These are phyloP conservation scores for Hyposoter didymator DNA, from an alignment of 2,888 invertebrate species.

Conservation along the genomic window DNA sequence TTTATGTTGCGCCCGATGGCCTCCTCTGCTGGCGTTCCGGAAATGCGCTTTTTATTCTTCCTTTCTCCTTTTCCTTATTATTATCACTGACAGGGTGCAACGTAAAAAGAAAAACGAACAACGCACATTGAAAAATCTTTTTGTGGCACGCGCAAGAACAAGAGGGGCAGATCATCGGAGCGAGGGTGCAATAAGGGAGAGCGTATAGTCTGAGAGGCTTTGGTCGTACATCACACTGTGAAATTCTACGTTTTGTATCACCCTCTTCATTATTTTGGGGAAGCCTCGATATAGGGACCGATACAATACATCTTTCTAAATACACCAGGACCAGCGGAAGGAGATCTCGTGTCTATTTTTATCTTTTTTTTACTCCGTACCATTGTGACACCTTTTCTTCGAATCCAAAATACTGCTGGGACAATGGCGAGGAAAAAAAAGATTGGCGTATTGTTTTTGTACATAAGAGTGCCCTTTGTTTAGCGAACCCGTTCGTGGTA, in stretches of 20 bases:
- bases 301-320: slow-evolving; percentile 26
- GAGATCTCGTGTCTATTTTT: slow-evolving; percentile 2
- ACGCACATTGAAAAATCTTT: slow-evolving; percentile 54
- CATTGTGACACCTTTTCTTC: slow-evolving; percentile 30
- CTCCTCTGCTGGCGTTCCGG: slow-evolving; percentile 53
- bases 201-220: slow-evolving; percentile 13
- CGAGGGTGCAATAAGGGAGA: background rate
- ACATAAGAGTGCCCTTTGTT: slow-evolving; percentile 11
- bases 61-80: slow-evolving; percentile 39
- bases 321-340: slow-evolving; percentile 11
- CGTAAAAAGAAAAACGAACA: background rate
- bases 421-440: slow-evolving; percentile 2
- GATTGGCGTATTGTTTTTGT: slow-evolving; percentile 4
- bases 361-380: background rate
- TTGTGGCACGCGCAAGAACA: slow-evolving; percentile 18
- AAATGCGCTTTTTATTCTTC: slow-evolving; percentile 65
- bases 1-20: slow-evolving; percentile 76
- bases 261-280: slow-evolving; percentile 74
- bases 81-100: slow-evolving; percentile 56
- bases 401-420: slow-evolving; percentile 27
- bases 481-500: slow-evolving; percentile 18
- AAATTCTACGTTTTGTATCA: slow-evolving; percentile 51
- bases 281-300: slow-evolving; percentile 49
- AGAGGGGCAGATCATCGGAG: background rate
- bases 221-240: slow-evolving; percentile 43